These are phyloP conservation scores for Drosophila conformis DNA, from an alignment of 2,888 invertebrate genomes.

Conservation along the genomic window DNA sequence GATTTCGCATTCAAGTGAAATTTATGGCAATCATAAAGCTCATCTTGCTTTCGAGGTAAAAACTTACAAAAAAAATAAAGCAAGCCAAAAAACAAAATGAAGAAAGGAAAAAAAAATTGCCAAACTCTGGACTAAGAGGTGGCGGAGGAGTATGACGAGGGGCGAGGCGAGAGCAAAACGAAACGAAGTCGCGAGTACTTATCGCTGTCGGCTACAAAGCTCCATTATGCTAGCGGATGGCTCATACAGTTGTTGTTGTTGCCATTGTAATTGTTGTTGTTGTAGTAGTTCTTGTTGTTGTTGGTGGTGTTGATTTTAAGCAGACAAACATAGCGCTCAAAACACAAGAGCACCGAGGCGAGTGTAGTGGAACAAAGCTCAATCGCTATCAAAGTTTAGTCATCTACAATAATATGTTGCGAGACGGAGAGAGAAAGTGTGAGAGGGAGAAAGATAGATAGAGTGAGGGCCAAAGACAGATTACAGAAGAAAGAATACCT, in stretches of 20 bases:
- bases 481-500: slow-evolving; percentile 52
- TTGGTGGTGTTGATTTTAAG: slow-evolving; percentile 39
- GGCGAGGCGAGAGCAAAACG: not conserved
- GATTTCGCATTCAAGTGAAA: slow-evolving; percentile 79
- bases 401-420: slow-evolving; percentile 71
- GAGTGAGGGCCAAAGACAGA: slow-evolving; percentile 33
- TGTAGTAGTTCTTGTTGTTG: slow-evolving; percentile 8
- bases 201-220: slow-evolving; percentile 44
- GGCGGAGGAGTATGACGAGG: not conserved
- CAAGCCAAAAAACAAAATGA: slow-evolving; percentile 9
- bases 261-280: slow-evolving; percentile 3
- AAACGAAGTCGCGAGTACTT: slow-evolving; percentile 50
- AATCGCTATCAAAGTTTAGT: slow-evolving; percentile 66
- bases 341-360: slow-evolving; percentile 21
- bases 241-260: slow-evolving; percentile 21
- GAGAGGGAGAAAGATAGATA: not conserved
- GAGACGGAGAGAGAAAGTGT: slow-evolving; percentile 1
- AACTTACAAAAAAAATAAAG: slow-evolving; percentile 46
- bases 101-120: slow-evolving; percentile 14
- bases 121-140: slow-evolving; percentile 20
- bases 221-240: slow-evolving; percentile 56
- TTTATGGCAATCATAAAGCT: slow-evolving; percentile 79
- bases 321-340: slow-evolving; percentile 43
- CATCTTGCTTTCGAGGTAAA: slow-evolving; percentile 78
- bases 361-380: slow-evolving; percentile 35